Evolutionary conservation across 2,888 invertebrate genomes (phyloP).

Genomic region (Lasioglossum marginatum): DNA sequence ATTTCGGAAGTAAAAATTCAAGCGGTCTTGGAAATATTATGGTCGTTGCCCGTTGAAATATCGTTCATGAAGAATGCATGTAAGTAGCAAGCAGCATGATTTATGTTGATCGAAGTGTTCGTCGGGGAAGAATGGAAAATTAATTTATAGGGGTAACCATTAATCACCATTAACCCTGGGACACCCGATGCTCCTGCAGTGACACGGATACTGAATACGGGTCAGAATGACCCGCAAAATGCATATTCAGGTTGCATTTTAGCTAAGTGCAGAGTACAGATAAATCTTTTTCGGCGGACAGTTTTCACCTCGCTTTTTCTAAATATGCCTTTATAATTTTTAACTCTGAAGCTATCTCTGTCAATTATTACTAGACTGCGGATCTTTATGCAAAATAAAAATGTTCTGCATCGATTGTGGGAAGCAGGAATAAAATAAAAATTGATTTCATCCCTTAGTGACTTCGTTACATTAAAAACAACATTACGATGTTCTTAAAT

Average conservation of each 20-base stretch:
- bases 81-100: neutral
- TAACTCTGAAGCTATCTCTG: neutral
- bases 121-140: neutral
- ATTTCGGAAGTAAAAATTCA: neutral
- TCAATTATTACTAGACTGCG: no score
- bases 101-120: neutral
- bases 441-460: no score
- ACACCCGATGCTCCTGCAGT: slow-evolving; percentile 3
- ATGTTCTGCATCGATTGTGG: no score
- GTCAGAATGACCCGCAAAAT: slow-evolving; percentile 9
- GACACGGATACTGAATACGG: slow-evolving; percentile 7
- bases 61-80: neutral
- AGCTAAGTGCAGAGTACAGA: no score
- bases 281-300: neutral
- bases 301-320: neutral
- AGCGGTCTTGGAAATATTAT: neutral
- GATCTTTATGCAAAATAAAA: no score
- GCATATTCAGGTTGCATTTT: neutral
- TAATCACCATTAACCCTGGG: slow-evolving; percentile 17
- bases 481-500: no score
- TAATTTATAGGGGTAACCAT: slow-evolving; percentile 16
- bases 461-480: no score
- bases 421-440: no score
- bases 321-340: neutral
- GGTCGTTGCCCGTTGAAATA: neutral